These are phyloP conservation scores for Zaprionus kolodkinae DNA, from an alignment of 1,140 invertebrate species.

Conservation along the genomic window DNA sequence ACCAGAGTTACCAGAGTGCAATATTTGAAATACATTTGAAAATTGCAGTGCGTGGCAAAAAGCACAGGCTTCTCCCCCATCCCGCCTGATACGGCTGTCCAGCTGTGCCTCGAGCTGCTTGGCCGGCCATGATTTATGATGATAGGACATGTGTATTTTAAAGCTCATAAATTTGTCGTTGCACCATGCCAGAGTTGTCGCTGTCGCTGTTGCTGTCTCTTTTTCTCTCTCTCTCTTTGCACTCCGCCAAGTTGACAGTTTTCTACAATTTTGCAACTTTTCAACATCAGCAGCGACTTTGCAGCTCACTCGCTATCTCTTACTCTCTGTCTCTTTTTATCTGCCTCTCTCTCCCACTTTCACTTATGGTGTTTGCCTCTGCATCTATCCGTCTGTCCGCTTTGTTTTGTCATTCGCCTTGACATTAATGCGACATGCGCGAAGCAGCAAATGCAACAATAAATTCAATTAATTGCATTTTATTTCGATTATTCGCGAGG, in stretches of 20 bases:
- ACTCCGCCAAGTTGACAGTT: neutral
- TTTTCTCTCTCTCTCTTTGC: neutral
- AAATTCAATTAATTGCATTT: constrained; percentile 83
- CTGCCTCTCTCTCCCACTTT: neutral
- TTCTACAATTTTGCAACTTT: constrained; percentile 15
- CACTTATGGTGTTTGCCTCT: neutral
- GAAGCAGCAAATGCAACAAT: constrained; percentile 70
- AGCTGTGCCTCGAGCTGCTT: constrained; percentile 24
- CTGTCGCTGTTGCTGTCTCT: neutral
- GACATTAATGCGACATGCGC: constrained; percentile 44
- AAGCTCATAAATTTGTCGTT: constrained; percentile 76
- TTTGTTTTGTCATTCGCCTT: constrained; percentile 28
- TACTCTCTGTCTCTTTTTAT: neutral
- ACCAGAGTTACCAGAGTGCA: constrained; percentile 42
- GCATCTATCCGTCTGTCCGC: neutral
- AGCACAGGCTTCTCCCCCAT: constrained; percentile 46
- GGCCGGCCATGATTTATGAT: constrained; percentile 70
- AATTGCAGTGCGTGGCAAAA: constrained; percentile 62
- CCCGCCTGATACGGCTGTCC: constrained; percentile 22
- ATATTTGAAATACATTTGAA: constrained; percentile 73
- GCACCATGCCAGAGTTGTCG: constrained; percentile 5
- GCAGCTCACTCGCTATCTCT: neutral
- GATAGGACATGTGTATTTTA: constrained; percentile 78
- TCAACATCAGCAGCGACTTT: neutral
- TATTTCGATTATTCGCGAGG: constrained; percentile 69